These are phyloP conservation scores for Phalera bucephala DNA, from an alignment of 2,888 invertebrate genomes.

Conservation along the genomic window DNA sequence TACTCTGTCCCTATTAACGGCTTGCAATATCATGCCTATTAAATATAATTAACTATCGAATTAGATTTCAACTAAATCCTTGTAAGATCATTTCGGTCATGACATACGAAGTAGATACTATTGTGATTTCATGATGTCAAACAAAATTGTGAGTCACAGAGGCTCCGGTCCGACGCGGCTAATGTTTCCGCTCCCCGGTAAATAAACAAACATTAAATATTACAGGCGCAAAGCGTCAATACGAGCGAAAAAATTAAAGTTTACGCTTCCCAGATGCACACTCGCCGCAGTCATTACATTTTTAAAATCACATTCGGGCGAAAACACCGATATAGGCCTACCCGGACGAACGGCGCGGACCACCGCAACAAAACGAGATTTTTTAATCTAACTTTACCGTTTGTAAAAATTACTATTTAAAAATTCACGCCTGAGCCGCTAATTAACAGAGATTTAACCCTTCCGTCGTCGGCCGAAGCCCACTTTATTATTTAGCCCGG, in stretches of 20 bases:
- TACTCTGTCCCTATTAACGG: no score
- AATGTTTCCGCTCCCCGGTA: conserved; percentile 52
- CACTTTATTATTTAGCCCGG: conserved; percentile 76
- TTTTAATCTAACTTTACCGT: conserved; percentile 83
- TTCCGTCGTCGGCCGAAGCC: conserved; percentile 78
- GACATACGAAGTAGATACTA: conserved; percentile 15
- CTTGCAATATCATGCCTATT: no score
- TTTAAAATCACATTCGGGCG: conserved; percentile 72
- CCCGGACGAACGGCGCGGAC: conserved; percentile 47
- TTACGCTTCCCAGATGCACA: conserved; percentile 70
- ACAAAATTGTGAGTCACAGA: conserved; percentile 53
- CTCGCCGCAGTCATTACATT: conserved; percentile 70
- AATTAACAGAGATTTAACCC: conserved; percentile 83
- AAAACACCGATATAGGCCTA: conserved; percentile 74
- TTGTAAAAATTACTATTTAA: conserved; percentile 84
- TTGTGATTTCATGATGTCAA: conserved; percentile 54
- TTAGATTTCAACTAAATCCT: no score
- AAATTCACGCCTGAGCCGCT: conserved; percentile 75
- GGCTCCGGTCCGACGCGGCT: conserved; percentile 24
- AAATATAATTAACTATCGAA: no score
- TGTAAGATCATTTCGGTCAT: no score
- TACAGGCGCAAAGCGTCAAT: conserved; percentile 64
- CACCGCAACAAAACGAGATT: conserved; percentile 65
- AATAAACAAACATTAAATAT: conserved; percentile 75
- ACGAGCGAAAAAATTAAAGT: conserved; percentile 69